These are phyloP conservation scores for Pristionchus pacificus DNA, from an alignment of 1,140 invertebrate genomes.

Conservation along the genomic window DNA sequence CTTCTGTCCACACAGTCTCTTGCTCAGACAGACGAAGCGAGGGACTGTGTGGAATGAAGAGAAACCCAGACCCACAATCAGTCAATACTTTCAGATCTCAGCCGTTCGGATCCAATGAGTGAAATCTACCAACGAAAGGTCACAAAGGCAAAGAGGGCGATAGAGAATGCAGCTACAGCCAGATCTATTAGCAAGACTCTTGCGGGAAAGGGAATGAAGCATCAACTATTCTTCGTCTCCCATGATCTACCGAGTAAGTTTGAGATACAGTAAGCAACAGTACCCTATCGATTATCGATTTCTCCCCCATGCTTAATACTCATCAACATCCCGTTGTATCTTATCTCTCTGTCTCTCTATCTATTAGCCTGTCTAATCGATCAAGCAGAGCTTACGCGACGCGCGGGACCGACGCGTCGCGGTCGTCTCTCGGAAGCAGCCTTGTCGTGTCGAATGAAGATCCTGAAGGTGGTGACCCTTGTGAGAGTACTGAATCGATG, in stretches of 20 bases:
- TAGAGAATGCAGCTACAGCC: slow-evolving; percentile 67
- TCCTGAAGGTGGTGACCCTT: slow-evolving; percentile 51
- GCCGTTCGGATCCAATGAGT: slow-evolving; percentile 80
- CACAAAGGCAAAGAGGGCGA: slow-evolving; percentile 79
- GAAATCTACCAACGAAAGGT: slow-evolving; percentile 83
- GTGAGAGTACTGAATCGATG: slow-evolving; percentile 49
- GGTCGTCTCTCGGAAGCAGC: slow-evolving; percentile 40
- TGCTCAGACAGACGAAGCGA: no score
- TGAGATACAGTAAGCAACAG: neutral
- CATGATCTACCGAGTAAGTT: slow-evolving; percentile 21
- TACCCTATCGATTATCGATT: slow-evolving; percentile 72
- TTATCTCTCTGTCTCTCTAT: slow-evolving; percentile 4
- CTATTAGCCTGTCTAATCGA: neutral
- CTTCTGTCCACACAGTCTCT: no score
- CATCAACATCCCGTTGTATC: neutral
- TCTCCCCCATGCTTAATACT: slow-evolving; percentile 65
- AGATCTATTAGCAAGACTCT: slow-evolving; percentile 84
- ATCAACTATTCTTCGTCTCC: slow-evolving; percentile 63
- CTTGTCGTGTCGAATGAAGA: slow-evolving; percentile 41
- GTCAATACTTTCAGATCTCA: slow-evolving; percentile 68
- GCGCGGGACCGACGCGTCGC: slow-evolving; percentile 34
- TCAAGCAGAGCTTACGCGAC: neutral
- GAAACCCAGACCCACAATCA: neutral
- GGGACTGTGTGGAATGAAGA: no score
- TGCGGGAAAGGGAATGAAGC: slow-evolving; percentile 84